Conservation (phyloP, 2,888 invertebrate species). For the Drymonia ruficornis region DNA sequence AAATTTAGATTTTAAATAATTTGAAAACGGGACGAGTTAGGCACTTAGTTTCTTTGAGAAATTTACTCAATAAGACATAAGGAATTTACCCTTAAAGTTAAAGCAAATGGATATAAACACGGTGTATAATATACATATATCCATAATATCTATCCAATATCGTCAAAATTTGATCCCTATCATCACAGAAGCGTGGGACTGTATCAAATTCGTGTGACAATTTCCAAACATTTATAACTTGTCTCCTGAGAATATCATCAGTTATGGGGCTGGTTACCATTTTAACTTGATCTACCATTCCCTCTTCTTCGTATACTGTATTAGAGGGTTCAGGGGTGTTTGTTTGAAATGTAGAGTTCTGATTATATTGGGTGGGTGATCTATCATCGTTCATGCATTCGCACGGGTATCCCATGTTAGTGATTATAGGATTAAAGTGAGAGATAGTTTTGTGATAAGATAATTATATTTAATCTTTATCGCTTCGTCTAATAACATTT, state of each 20-base stretch:
- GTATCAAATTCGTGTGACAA: constrained; percentile 60
- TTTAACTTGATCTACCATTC: constrained; percentile 36
- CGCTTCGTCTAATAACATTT: constrained; percentile 45
- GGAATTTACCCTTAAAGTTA: too few relatives aligned
- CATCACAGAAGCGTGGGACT: constrained; percentile 59
- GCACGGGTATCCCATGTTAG: constrained; percentile 69
- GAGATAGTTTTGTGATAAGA: constrained; percentile 49
- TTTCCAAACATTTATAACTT: constrained; percentile 63
- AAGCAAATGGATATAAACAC: too few relatives aligned
- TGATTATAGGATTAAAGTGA: constrained; percentile 54
- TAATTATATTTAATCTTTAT: constrained; percentile 8
- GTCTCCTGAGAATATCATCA: constrained; percentile 62
- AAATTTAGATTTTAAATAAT: too few relatives aligned
- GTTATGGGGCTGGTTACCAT: constrained; percentile 44
- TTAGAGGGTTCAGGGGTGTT: background rate
- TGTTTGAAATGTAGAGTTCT: constrained; percentile 22
- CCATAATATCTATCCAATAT: background rate
- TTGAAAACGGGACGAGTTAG: too few relatives aligned
- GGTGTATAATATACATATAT: too few relatives aligned
- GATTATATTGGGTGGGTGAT: constrained; percentile 25
- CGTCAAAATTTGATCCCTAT: constrained; percentile 25
- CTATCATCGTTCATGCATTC: constrained; percentile 39
- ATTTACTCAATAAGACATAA: too few relatives aligned
- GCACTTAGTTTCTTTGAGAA: too few relatives aligned
- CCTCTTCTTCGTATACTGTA: constrained; percentile 10